phyloP scores from a whole-genome alignment of 1,140 invertebrate genomes.

The Muscidifurax raptorellus region DNA sequence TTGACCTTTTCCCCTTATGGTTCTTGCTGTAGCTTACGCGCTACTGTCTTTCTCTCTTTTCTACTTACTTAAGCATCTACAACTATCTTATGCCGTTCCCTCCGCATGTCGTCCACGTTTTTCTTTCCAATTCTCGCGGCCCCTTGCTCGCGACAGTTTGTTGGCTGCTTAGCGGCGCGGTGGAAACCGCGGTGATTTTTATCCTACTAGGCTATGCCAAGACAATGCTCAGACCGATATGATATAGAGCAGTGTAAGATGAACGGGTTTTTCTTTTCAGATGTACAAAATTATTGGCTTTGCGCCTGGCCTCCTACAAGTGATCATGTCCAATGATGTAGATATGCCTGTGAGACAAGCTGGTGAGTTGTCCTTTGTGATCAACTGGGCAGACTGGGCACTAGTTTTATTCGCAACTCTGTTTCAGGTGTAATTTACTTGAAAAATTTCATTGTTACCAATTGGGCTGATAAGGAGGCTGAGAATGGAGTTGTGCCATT shows the following conservation, averaged over 20 bases:
- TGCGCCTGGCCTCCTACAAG: conserved; percentile 92
- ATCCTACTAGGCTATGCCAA: not conserved
- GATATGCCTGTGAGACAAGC: conserved; percentile 96
- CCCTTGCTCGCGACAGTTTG: not conserved
- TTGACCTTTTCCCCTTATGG: conserved; percentile 14
- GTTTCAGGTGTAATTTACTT: conserved; percentile 91
- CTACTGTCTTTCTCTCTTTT: not conserved
- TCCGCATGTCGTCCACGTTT: conserved; percentile 14
- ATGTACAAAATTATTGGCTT: conserved; percentile 98
- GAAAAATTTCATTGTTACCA: conserved; percentile 94
- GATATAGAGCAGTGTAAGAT: not conserved
- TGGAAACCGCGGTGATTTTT: not conserved
- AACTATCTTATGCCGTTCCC: not conserved
- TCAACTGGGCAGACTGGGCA: not conserved
- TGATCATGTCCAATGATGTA: conserved; percentile 92
- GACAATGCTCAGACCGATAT: not conserved
- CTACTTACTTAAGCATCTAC: not conserved
- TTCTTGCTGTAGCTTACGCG: not conserved
- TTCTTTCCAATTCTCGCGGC: not conserved
- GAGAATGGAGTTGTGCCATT: conserved; percentile 87
- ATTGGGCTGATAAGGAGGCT: conserved; percentile 92
- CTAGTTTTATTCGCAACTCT: not conserved
- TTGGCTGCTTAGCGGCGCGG: not conserved
- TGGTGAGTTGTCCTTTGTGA: conserved; percentile 73
- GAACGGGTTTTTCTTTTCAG: conserved; percentile 74